Conservation (phyloP, 2,888 invertebrate genomes). For the Limnephilus marmoratus region DNA sequence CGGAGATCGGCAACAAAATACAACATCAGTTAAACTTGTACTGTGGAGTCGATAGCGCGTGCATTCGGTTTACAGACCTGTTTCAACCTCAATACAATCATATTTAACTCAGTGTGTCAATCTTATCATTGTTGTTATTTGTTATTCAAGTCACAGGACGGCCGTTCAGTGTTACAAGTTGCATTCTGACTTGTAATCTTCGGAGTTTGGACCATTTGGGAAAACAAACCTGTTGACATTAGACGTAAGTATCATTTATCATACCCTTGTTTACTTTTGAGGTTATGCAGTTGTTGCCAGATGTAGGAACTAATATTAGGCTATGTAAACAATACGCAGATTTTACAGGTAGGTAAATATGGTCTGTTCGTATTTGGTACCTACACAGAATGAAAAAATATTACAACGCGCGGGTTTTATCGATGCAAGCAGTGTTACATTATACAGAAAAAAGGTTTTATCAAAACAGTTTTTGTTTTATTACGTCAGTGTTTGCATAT, state of each 20-base stretch:
- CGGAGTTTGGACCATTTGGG: background rate
- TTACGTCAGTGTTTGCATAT: background rate
- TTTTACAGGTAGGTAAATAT: background rate
- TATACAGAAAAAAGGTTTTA: background rate
- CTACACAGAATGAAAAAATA: background rate
- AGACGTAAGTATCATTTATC: conserved; percentile 8
- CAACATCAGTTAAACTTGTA: conserved; percentile 39
- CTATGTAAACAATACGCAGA: background rate
- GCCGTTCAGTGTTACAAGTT: background rate
- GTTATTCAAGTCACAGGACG: background rate
- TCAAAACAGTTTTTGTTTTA: background rate
- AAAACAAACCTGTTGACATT: background rate
- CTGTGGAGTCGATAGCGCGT: conserved; percentile 24
- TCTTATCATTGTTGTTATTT: background rate
- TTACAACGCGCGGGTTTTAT: background rate
- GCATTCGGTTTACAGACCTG: background rate
- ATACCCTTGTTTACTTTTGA: conserved; percentile 29
- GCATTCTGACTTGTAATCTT: background rate
- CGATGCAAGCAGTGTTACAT: too few relatives aligned
- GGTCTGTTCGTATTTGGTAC: background rate
- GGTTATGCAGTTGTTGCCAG: conserved; percentile 17
- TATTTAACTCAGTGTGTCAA: conserved; percentile 12
- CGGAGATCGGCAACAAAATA: conserved; percentile 48
- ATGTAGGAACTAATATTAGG: background rate
- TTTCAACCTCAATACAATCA: background rate